Evolutionary conservation across 2,888 invertebrate genomes (phyloP).

Genomic region (Anoncus sp.): DNA sequence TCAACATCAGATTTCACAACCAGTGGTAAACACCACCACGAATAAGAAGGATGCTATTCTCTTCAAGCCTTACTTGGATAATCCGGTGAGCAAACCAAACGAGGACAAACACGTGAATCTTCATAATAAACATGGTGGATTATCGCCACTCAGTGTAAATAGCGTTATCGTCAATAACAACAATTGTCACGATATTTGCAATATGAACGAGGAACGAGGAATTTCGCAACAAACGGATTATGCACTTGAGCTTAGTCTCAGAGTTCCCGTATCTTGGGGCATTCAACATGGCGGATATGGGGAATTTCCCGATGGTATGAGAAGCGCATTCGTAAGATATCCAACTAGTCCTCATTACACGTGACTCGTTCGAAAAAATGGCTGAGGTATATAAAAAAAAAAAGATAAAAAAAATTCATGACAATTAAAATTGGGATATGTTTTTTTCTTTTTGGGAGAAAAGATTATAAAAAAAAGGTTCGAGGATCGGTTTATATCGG

Average conservation of each 20-base stretch:
- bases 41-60: slow-evolving; percentile 88
- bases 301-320: slow-evolving; percentile 67
- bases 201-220: slow-evolving; percentile 77
- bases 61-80: slow-evolving; percentile 91
- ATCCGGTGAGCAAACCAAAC: slow-evolving; percentile 84
- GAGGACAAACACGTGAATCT: slow-evolving; percentile 60
- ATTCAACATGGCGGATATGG: slow-evolving; percentile 56
- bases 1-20: slow-evolving; percentile 59
- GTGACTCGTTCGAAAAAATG: slow-evolving; percentile 57
- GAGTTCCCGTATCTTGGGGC: slow-evolving; percentile 77
- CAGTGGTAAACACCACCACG: slow-evolving; percentile 76
- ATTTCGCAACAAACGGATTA: slow-evolving; percentile 66
- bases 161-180: slow-evolving; percentile 72
- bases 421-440: not conserved
- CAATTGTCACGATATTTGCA: slow-evolving; percentile 76
- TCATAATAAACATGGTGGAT: slow-evolving; percentile 59
- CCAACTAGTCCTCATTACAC: slow-evolving; percentile 77
- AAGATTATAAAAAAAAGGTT: not conserved
- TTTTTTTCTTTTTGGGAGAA: slow-evolving; percentile 2
- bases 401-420: not conserved
- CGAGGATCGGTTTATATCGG: too few relatives aligned
- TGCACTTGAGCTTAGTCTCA: slow-evolving; percentile 76
- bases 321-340: slow-evolving; percentile 81
- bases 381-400: slow-evolving; percentile 12
- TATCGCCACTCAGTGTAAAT: slow-evolving; percentile 62